Base-by-base conservation (phyloP, 2,113 vertebrate species). In the Pseudorectes ferrugineus region DNA sequence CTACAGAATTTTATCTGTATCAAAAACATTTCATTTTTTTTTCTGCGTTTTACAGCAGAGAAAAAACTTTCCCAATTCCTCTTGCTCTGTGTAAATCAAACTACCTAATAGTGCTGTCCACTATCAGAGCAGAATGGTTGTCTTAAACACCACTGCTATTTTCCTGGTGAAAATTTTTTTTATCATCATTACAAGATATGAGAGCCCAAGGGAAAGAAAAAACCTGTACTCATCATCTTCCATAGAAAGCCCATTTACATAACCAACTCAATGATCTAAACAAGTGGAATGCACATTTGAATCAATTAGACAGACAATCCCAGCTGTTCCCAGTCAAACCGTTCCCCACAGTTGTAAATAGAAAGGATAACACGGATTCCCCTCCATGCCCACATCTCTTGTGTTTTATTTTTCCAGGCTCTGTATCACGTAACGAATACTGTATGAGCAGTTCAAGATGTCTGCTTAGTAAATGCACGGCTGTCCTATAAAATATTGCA, bases 251-350 rank as follows among this genome's bases (percentile, higher is more conserved):
- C 84, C 43, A 61, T 91, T 92, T 89, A 35, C 72, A 52, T 80
- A 93, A 94, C 59, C 49, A 95, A 13, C 43, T 42, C 5, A 1
- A 57, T 90, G 42, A 78, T 92, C 46, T 91, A 93, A 95, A 85
- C 59, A 95, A 73, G 48, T 51, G 65, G 71, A 92, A 92, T 88
- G 55, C 76, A 86, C 22, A 65, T 83, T 81, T 23, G 26, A 95
- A 94, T 88, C 78, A 82, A 85, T 92, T 93, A 93, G 57, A 52
- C 43, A 89, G 43, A 84, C 46, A 92, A 51, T 71, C 51, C 63
- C 92, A 96, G 75, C 85, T 97, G 92, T 88, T 97, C 71, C 76
- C 42, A 91, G 43, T 59, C 77, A 75, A 63, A 76, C 38, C 0
- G 0, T 17, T 88, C 70, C 38, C 19, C 38, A 19, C n/a, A 54